Conservation (phyloP, 2,113 vertebrate genomes). For the Ailurus styani region DNA sequence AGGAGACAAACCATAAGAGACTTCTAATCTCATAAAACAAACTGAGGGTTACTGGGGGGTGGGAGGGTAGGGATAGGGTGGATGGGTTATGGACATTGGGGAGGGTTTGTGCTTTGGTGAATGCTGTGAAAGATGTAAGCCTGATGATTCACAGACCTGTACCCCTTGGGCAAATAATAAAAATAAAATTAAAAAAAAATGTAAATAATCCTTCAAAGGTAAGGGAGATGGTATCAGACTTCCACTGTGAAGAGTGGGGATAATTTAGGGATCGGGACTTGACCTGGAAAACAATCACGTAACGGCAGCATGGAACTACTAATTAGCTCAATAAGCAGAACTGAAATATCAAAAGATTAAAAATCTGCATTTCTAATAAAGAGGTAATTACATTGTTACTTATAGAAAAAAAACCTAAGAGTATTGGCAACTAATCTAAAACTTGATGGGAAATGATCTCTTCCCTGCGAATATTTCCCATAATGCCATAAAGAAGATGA, state of each 20-base stretch:
- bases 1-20: too few relatives aligned
- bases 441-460: constrained; percentile 36
- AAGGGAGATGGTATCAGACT: background rate
- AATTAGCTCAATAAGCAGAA: constrained; percentile 44
- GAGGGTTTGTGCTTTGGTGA: too few relatives aligned
- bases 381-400: constrained; percentile 24
- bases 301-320: background rate
- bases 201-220: background rate
- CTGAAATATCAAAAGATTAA: background rate
- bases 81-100: too few relatives aligned
- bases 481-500: constrained; percentile 24
- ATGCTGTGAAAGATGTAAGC: too few relatives aligned
- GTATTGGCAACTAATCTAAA: constrained; percentile 9
- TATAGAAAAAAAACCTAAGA: background rate
- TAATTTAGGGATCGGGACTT: background rate
- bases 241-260: background rate
- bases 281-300: background rate
- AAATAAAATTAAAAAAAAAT: too few relatives aligned
- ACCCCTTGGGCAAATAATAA: too few relatives aligned
- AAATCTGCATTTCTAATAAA: constrained; percentile 38
- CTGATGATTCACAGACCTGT: too few relatives aligned
- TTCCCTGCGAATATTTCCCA: constrained; percentile 66
- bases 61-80: too few relatives aligned
- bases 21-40: too few relatives aligned
- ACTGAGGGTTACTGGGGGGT: too few relatives aligned